phyloP scores from a whole-genome alignment of 2,888 invertebrate species.

The Epistrophe grossulariae region DNA sequence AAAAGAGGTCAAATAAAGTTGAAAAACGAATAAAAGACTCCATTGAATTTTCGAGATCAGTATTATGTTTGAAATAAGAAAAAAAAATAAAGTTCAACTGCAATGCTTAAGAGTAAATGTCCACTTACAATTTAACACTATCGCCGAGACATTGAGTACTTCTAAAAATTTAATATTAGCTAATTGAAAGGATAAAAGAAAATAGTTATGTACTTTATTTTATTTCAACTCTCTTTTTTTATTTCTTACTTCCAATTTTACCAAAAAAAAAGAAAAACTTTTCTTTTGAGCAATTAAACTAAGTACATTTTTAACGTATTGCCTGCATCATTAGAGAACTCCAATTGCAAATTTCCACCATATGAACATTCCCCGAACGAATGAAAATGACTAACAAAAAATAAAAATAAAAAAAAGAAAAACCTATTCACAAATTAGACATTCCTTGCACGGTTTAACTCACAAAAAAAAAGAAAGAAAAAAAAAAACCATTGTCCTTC shows the following conservation, averaged over 20 bases:
- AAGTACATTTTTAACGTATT: conserved; percentile 36
- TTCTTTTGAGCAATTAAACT: conserved; percentile 34
- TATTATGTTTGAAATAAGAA: no score
- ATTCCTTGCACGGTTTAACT: conserved; percentile 56
- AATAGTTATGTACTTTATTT: neutral
- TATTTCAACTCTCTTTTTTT: neutral
- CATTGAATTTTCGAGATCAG: no score
- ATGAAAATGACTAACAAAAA: neutral
- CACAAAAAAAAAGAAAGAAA: no score
- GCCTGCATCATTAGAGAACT: conserved; percentile 55
- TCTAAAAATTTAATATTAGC: neutral
- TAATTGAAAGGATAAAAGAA: conserved; percentile 6
- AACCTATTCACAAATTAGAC: conserved; percentile 63
- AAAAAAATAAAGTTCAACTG: neutral
- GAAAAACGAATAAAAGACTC: no score
- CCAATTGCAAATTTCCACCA: conserved; percentile 45
- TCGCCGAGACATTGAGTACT: neutral
- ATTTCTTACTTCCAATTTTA: neutral
- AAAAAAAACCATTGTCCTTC: conserved; percentile 56
- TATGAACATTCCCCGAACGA: conserved; percentile 42
- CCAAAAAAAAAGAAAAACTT: neutral
- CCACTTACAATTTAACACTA: neutral
- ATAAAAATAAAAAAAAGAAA: conserved; percentile 25
- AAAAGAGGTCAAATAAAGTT: no score
- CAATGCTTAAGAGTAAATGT: neutral